Percentiles rank a stretch among this genome's conserved stretches.
These are phyloP conservation scores for Melinaea marsaeus DNA, from an alignment of 2,888 invertebrate species.

Conservation along the genomic window DNA sequence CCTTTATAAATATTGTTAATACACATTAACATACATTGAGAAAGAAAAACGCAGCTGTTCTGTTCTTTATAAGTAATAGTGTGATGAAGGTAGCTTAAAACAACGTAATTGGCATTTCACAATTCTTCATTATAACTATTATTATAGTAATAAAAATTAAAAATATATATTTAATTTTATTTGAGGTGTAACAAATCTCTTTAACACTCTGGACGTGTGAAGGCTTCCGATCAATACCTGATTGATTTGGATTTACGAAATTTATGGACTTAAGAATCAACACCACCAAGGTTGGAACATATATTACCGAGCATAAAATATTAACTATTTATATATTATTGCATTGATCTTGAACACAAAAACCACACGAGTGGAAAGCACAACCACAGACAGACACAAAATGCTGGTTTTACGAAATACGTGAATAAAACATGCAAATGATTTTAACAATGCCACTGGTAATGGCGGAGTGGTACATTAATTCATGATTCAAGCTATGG, in stretches of 20 bases:
- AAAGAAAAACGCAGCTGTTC: no score
- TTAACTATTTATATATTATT: neutral
- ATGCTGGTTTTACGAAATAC: constrained; percentile 24
- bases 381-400: constrained; percentile 28
- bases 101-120: neutral
- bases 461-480: no score
- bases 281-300: no score
- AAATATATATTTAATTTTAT: constrained; percentile 25
- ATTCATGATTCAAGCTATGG: no score
- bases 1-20: no score
- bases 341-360: constrained; percentile 22
- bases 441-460: no score
- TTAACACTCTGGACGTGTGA: constrained; percentile 19
- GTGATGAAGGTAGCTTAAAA: no score
- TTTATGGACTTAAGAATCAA: constrained; percentile 9
- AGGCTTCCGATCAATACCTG: constrained; percentile 27
- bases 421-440: neutral
- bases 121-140: neutral
- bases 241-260: constrained; percentile 26
- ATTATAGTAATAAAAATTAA: constrained; percentile 9
- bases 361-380: constrained; percentile 20
- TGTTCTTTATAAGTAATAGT: no score
- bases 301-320: neutral
- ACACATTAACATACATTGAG: no score
- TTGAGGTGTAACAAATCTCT: constrained; percentile 17